Percentiles rank a stretch among this genome's conserved stretches.
Conservation (phyloP, 2,888 invertebrate species). For the Mystacides longicornis region DNA sequence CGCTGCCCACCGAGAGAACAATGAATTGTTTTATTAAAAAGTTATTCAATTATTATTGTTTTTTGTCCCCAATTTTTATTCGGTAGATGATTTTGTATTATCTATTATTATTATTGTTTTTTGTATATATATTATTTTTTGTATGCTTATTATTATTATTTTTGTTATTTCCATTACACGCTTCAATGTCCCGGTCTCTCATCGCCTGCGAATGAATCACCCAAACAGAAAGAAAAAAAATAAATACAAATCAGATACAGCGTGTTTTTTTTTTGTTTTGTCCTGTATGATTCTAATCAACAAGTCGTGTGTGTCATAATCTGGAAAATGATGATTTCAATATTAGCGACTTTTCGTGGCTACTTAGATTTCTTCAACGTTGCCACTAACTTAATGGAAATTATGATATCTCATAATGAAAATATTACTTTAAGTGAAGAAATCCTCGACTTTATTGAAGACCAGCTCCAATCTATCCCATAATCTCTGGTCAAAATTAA, state of each 20-base stretch:
- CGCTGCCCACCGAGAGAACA: constrained; percentile 5
- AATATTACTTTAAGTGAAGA: too few relatives aligned
- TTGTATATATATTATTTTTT: not conserved
- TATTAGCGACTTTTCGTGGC: too few relatives aligned
- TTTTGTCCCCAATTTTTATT: constrained; percentile 11
- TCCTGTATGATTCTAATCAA: too few relatives aligned
- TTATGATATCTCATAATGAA: too few relatives aligned
- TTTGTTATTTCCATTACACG: constrained; percentile 13
- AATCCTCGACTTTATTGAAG: too few relatives aligned
- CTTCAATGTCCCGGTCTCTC: constrained; percentile 14
- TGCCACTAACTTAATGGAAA: too few relatives aligned
- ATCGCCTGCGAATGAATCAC: constrained; percentile 6
- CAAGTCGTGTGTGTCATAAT: too few relatives aligned
- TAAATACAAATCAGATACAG: constrained; percentile 2
- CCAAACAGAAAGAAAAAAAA: constrained; percentile 12
- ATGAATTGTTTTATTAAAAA: constrained; percentile 22
- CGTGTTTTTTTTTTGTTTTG: constrained; percentile 1
- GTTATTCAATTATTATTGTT: constrained; percentile 21
- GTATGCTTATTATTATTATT: not conserved
- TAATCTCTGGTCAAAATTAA: too few relatives aligned
- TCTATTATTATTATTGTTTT: not conserved
- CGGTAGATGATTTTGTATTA: constrained; percentile 7
- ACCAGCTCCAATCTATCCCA: too few relatives aligned
- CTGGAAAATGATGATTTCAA: too few relatives aligned
- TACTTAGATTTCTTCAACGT: too few relatives aligned